phyloP scores from a whole-genome alignment of 1,140 invertebrate species.

The Leptinotarsa undecemlineata region DNA sequence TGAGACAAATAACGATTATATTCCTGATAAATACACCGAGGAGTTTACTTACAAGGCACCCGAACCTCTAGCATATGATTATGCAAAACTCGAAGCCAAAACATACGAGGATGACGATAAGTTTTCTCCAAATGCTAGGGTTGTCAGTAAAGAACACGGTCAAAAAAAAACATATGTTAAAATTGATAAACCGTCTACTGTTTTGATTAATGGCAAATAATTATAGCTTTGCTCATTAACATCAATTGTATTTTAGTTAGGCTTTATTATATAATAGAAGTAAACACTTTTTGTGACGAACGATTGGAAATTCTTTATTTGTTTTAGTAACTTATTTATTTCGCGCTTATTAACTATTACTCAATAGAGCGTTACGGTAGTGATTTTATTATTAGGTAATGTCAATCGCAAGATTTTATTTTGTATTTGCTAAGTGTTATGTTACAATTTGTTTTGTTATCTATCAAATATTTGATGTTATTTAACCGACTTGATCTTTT shows the following conservation, averaged over 20 bases:
- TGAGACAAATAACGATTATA: slow-evolving; percentile 9
- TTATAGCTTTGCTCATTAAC: not conserved
- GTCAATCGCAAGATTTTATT: not conserved
- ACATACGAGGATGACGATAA: slow-evolving; percentile 10
- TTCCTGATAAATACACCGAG: slow-evolving; percentile 13
- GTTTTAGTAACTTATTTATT: slow-evolving; percentile 24
- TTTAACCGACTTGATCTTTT: too few relatives aligned
- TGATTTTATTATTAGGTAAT: not conserved
- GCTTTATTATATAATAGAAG: not conserved
- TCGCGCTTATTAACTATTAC: not conserved
- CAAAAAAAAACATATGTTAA: slow-evolving; percentile 17
- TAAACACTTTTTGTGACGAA: not conserved
- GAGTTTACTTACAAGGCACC: not conserved
- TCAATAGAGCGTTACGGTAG: slow-evolving; percentile 2
- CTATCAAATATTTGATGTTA: not conserved
- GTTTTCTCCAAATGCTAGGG: slow-evolving; percentile 17
- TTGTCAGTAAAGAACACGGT: slow-evolving; percentile 16
- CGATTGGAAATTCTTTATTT: slow-evolving; percentile 12
- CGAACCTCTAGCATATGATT: slow-evolving; percentile 12
- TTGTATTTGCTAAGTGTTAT: not conserved
- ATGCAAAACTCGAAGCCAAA: slow-evolving; percentile 9
- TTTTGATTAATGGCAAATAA: not conserved
- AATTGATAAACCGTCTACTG: not conserved
- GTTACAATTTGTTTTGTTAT: slow-evolving; percentile 1
- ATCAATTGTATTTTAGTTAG: too few relatives aligned